Evolutionary conservation across 2,113 vertebrate genomes (phyloP), one percentile per base, ranked within the genome.

Genomic region (Pontoporia blainvillei): DNA sequence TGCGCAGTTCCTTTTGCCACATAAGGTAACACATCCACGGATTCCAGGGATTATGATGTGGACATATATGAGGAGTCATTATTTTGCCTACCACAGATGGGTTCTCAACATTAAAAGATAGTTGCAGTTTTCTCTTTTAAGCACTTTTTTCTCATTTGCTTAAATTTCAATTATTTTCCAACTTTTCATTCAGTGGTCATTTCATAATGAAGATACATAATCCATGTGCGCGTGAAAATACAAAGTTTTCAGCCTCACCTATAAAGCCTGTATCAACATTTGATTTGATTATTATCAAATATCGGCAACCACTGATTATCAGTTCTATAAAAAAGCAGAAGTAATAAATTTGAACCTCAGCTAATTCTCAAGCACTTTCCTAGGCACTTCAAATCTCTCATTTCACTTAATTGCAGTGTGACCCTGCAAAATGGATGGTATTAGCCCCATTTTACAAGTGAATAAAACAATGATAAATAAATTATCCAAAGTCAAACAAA

Each of bases 151-250:
- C 13, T 61, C 41, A 59, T 93, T 72, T 86, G 7, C 27, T n/a
- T 71, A 66, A 95, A 95, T 78, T 29, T 41, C 75, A 72, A 94
- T 91, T 89, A 67, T 67, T 86, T 91, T 66, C 46, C 25, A 92
- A 25, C 6, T 64, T 86, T 92, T 85, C 83, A 75, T 71, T 64
- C n/a, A 85, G 34, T 3, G 2, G 46, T 57, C 13, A 95, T 59
- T 90, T 92, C 29, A 73, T 44, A 92, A 83, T 39, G 34, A 13
- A 96, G 9, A 76, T 29, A 17, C 6, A 39, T 20, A 86, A 84
- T 31, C 49, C 29, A 64, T 44, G 13, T 86, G 21, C 46, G 86
- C 10, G 44, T 90, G 59, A 79, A 97, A 67, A 81, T 31, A 57
- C 14, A 4, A 75, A 69, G 3, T 34, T 85, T 96, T 95, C 64